phyloP scores from a whole-genome alignment of 2,113 vertebrate species.

The Progne subis region DNA sequence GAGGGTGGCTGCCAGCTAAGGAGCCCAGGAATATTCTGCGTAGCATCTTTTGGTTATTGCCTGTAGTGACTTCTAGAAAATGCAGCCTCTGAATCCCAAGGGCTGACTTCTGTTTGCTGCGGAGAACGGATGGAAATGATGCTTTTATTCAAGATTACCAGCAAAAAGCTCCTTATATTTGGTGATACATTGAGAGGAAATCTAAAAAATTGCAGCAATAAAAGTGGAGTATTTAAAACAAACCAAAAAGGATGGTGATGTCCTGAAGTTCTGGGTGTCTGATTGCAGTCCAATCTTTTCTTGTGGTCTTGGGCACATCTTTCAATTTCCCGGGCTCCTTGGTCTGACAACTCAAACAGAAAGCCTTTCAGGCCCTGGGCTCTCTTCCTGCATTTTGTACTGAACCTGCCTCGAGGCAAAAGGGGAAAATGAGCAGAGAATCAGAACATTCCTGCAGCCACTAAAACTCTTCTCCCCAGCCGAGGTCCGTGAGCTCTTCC shows the following conservation, averaged over 20 bases:
- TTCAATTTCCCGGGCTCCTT: neutral
- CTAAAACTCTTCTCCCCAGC: neutral
- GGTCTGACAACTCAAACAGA: neutral
- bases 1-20: neutral
- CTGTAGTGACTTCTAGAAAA: neutral
- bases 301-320: neutral
- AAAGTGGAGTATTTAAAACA: neutral
- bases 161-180: neutral
- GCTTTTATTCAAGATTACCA: neutral
- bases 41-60: neutral
- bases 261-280: neutral
- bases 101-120: neutral
- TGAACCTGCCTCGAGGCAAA: neutral
- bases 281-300: neutral
- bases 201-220: neutral
- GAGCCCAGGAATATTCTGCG: neutral
- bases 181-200: neutral
- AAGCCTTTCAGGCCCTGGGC: neutral
- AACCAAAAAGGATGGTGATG: neutral
- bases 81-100: neutral
- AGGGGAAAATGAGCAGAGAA: neutral
- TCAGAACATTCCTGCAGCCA: neutral
- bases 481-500: fast-evolving
- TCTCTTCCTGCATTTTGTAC: neutral
- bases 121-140: neutral